Evolutionary conservation across 2,888 invertebrate species (phyloP).

Genomic region (Microctonus hyperodae): DNA sequence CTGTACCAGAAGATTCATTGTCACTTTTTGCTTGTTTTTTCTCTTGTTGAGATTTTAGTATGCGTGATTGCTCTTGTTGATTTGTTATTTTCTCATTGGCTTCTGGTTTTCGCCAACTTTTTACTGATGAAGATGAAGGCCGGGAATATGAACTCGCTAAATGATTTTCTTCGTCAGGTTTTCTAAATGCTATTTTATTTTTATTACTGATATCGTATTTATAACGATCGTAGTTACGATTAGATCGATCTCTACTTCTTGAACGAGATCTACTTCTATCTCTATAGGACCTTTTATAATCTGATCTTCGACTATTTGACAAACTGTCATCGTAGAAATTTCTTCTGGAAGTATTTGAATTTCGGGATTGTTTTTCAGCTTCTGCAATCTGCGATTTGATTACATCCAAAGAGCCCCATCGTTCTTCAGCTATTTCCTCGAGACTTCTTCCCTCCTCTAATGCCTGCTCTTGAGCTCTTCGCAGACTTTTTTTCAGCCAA

Average conservation of each 20-base stretch:
- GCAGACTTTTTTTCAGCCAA: conserved; percentile 67
- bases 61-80: conserved; percentile 28
- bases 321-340: conserved; percentile 28
- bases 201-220: conserved; percentile 26
- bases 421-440: conserved; percentile 68
- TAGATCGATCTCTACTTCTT: conserved; percentile 41
- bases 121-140: conserved; percentile 34
- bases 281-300: conserved; percentile 30
- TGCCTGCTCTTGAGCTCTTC: conserved; percentile 67
- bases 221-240: conserved; percentile 33
- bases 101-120: conserved; percentile 49
- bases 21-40: conserved; percentile 27
- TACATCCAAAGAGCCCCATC: conserved; percentile 69
- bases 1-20: conserved; percentile 31
- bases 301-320: conserved; percentile 23
- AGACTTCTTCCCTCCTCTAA: conserved; percentile 64
- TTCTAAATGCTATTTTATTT: conserved; percentile 46
- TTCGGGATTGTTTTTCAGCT: conserved; percentile 59
- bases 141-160: conserved; percentile 21
- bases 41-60: conserved; percentile 36
- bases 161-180: conserved; percentile 45
- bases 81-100: conserved; percentile 33
- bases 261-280: conserved; percentile 37
- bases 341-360: conserved; percentile 16
- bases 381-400: conserved; percentile 64